Percentiles rank a stretch among this genome's conserved stretches.
Conservation (phyloP, 1,140 invertebrate genomes). For the Amphibalanus amphitrite region DNA sequence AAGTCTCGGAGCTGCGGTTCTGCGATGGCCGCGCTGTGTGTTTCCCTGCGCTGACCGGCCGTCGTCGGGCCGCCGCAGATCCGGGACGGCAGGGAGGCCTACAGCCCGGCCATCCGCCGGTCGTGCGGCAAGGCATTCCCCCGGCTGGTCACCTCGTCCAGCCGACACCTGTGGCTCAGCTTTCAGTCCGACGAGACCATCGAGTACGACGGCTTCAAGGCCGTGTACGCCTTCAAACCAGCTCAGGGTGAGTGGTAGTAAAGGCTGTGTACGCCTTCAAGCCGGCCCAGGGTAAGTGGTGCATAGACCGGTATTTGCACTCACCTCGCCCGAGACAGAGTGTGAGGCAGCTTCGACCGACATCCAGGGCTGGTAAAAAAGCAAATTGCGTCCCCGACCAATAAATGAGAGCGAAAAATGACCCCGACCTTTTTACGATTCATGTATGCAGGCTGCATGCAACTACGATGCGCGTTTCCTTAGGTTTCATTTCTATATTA, state of each 20-base stretch:
- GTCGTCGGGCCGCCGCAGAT: too few species aligned
- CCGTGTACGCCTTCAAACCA: conserved; percentile 47
- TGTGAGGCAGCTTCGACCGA: neutral
- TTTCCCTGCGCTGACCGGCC: too few species aligned
- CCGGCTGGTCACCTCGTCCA: conserved; percentile 51
- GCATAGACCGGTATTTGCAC: neutral
- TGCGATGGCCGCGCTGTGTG: too few species aligned
- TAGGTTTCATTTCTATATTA: too few species aligned
- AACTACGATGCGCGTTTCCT: too few species aligned
- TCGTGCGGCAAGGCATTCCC: conserved; percentile 63
- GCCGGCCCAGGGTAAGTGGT: neutral
- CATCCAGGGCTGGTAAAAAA: too few species aligned
- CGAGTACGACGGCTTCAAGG: conserved; percentile 61
- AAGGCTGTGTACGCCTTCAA: too few species aligned
- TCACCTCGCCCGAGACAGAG: neutral
- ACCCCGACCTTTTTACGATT: too few species aligned
- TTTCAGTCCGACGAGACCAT: conserved; percentile 72
- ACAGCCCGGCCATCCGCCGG: conserved; percentile 45
- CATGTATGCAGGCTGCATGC: too few species aligned
- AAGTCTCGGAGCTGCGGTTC: too few species aligned
- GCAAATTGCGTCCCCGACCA: too few species aligned
- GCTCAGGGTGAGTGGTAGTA: conserved; percentile 20
- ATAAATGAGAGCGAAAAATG: too few species aligned
- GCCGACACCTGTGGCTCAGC: conserved; percentile 58
- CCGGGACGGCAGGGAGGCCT: conserved; percentile 65